phyloP scores from a whole-genome alignment of 2,113 vertebrate genomes.

The Bubo blakistoni region DNA sequence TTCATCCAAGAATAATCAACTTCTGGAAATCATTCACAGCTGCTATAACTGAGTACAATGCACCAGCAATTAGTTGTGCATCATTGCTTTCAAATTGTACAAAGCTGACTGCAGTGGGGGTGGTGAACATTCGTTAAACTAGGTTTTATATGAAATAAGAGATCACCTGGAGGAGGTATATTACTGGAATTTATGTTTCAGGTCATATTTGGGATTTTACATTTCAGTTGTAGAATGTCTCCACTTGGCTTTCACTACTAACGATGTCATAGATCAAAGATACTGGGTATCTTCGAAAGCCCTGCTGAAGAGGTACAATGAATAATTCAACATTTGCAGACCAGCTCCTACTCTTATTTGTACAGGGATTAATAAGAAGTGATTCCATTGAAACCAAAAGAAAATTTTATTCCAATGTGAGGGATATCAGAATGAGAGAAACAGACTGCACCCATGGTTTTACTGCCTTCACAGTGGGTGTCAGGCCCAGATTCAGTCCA shows the following conservation, averaged over 20 bases:
- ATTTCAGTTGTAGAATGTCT: constrained; percentile 32
- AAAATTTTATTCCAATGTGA: neutral
- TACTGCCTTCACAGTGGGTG: neutral
- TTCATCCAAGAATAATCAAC: constrained; percentile 59
- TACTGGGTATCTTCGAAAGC: neutral
- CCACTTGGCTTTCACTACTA: constrained; percentile 30
- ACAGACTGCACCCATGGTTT: neutral
- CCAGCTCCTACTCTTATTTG: neutral
- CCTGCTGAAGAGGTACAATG: neutral
- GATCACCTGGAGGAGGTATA: constrained; percentile 43
- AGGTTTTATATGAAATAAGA: constrained; percentile 10
- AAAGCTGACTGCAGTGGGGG: neutral
- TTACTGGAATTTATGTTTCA: constrained; percentile 29
- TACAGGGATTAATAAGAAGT: neutral
- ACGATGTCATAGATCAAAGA: constrained; percentile 47
- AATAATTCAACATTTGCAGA: neutral
- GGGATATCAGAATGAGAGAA: neutral
- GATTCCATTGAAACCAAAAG: neutral
- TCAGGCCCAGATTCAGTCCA: neutral
- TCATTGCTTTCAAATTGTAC: constrained; percentile 47
- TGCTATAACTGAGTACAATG: constrained; percentile 53
- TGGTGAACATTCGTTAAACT: neutral
- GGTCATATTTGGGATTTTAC: constrained; percentile 40
- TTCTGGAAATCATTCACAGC: constrained; percentile 62
- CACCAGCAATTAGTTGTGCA: constrained; percentile 51